Base-by-base conservation (phyloP, 2,113 vertebrate genomes). In the Hippocampus comes region DNA sequence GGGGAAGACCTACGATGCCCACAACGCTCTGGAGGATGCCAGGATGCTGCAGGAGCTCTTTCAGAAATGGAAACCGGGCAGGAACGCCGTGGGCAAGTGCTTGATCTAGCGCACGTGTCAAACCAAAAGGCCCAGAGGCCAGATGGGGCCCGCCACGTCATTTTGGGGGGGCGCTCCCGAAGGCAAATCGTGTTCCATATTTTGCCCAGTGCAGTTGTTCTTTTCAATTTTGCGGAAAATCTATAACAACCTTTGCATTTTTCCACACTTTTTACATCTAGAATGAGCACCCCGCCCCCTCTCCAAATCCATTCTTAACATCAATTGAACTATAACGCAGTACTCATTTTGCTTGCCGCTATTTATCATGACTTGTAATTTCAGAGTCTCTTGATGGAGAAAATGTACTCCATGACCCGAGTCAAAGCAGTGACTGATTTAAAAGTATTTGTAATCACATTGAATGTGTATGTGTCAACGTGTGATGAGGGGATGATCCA, bases 11-110 rank as follows among this genome's bases (percentile, higher is more conserved):
- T 92, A 91, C 48, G 4, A 70, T 0, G 90, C 90, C 9, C 92
- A 93, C 2, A 42, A 92, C 10, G 92, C 90, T 0, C 5, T 77
- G 64, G 88, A 86, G 56, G 89, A 91, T 1, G 77, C 84, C 46
- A 75, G 8, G 48, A 71, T 79, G 70, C 77, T 91, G 78, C 84
- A 90, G 82, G 69, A 75, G 78, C 80, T 91, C 23, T 90, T 63
- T 70, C 11, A 23, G 1, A 0, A 0, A 0, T 88, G 80, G 80
- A 27, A 0, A 0, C 84, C 79, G 8, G 23, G 0, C 0, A 14
- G 1, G 5, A 42, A 14, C 0, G 61, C 6, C 4, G 61, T 63
- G 61, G 0, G 0, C 0, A 63, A 42, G 2, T 38, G 8, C 9
- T 41, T 63, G 34, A 21, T 63, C 9, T 49, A 17, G 23, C 18